A percentile compares a stretch with the other conserved stretches of the same genome.
phyloP scores from a whole-genome alignment of 2,888 invertebrate species.

The Ichneumon xanthorius region DNA sequence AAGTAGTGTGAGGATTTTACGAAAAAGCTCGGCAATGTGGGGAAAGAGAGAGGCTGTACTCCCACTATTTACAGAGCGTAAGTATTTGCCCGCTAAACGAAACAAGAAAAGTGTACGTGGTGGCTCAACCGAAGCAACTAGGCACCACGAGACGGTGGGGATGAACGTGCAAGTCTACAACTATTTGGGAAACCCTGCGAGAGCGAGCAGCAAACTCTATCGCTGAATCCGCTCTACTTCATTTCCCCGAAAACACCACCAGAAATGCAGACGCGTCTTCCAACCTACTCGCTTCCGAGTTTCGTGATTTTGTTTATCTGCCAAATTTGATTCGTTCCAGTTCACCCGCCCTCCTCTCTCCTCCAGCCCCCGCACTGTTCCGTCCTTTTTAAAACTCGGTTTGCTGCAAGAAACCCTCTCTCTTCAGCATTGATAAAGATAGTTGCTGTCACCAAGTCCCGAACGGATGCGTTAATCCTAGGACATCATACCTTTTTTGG shows the following conservation, averaged over 20 bases:
- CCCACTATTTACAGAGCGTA: slow-evolving; percentile 63
- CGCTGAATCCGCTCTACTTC: slow-evolving; percentile 41
- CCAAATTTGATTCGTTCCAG: slow-evolving; percentile 71
- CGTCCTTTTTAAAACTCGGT: slow-evolving; percentile 14
- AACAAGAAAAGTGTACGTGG: slow-evolving; percentile 62
- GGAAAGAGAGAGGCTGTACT: slow-evolving; percentile 13
- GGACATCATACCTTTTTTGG: too few species aligned
- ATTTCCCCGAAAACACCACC: not conserved
- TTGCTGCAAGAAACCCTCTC: not conserved
- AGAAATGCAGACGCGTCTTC: not conserved
- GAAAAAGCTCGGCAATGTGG: not conserved
- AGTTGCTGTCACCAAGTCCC: too few species aligned
- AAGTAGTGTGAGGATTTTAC: not conserved
- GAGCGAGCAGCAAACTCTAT: slow-evolving; percentile 50
- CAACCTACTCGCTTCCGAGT: slow-evolving; percentile 36
- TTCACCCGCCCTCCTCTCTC: slow-evolving; percentile 32
- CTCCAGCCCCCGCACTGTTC: slow-evolving; percentile 1
- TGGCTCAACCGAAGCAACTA: slow-evolving; percentile 1
- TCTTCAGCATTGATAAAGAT: not conserved
- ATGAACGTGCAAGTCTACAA: not conserved
- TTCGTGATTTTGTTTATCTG: slow-evolving; percentile 75
- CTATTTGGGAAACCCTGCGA: slow-evolving; percentile 31
- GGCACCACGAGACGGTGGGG: not conserved
- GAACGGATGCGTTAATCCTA: too few species aligned
- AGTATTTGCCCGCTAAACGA: slow-evolving; percentile 65